Evolutionary conservation across 2,113 vertebrate genomes (phyloP).

Genomic region (Malurus alboscapulatus): DNA sequence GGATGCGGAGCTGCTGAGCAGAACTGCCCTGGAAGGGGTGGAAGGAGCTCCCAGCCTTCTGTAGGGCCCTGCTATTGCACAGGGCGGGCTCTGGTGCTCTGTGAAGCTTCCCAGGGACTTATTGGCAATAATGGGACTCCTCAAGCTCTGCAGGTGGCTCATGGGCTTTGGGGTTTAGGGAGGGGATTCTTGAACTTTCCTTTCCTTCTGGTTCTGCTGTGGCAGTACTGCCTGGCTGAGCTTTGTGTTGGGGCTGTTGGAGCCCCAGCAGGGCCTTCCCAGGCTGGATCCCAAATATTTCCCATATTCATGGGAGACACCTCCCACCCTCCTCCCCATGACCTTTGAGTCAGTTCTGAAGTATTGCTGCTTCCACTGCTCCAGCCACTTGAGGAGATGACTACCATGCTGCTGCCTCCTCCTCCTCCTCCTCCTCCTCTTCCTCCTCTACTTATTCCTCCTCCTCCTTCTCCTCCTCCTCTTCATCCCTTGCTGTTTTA

Average conservation of each 20-base stretch:
- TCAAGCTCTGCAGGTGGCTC: background rate
- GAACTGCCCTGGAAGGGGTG: background rate
- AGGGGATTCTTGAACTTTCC: background rate
- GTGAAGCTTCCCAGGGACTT: background rate
- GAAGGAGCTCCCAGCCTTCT: rapidly evolving
- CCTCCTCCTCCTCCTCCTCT: background rate
- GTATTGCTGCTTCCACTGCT: background rate
- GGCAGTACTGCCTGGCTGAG: rapidly evolving
- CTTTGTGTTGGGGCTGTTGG: background rate
- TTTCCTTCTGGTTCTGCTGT: rapidly evolving
- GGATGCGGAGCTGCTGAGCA: background rate
- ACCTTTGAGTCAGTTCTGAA: background rate
- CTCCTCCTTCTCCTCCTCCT: rapidly evolving
- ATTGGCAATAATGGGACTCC: background rate
- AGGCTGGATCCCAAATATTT: background rate
- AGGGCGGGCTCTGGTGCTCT: background rate
- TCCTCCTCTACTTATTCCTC: background rate
- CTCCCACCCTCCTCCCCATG: background rate
- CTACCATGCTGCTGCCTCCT: background rate
- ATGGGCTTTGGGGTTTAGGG: background rate
- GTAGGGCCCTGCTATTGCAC: rapidly evolving
- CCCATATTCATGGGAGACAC: background rate
- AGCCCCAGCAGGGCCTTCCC: background rate
- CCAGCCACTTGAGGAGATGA: background rate
- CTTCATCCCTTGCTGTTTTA: background rate